Conservation (phyloP, 2,888 invertebrate genomes). For the Rotaria magnacalcarata region DNA sequence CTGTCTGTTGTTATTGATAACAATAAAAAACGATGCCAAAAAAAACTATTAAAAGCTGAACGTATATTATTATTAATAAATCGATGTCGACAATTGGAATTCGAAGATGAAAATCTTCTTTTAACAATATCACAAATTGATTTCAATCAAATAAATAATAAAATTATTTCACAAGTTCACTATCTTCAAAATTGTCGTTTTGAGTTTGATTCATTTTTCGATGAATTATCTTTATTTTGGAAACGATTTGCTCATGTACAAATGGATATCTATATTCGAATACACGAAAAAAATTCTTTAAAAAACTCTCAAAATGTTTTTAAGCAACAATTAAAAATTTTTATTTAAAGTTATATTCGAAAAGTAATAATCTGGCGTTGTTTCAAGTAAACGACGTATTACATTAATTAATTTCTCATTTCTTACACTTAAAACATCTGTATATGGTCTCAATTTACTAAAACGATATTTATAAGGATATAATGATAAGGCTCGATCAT, state of each 20-base stretch:
- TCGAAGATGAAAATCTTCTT: background rate
- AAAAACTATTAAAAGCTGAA: slow-evolving; percentile 1
- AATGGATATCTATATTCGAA: slow-evolving; percentile 10
- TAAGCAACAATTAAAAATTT: background rate
- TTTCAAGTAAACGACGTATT: background rate
- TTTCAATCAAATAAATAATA: background rate
- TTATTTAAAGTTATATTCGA: background rate
- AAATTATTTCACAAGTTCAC: background rate
- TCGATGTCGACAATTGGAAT: slow-evolving; percentile 1
- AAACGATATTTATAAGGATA: slow-evolving; percentile 11
- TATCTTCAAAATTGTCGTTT: background rate
- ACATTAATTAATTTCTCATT: background rate
- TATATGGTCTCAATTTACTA: background rate
- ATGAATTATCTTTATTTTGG: background rate
- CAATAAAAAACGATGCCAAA: background rate
- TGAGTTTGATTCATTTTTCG: background rate
- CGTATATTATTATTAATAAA: background rate
- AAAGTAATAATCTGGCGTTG: background rate
- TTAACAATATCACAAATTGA: background rate
- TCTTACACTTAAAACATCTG: background rate
- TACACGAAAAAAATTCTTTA: background rate
- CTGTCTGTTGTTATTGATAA: background rate
- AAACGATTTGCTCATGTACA: slow-evolving; percentile 13
- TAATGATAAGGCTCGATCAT: background rate
- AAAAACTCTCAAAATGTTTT: background rate